Base-by-base conservation (phyloP, 2,888 invertebrate species). In the Tholera decimalis region DNA sequence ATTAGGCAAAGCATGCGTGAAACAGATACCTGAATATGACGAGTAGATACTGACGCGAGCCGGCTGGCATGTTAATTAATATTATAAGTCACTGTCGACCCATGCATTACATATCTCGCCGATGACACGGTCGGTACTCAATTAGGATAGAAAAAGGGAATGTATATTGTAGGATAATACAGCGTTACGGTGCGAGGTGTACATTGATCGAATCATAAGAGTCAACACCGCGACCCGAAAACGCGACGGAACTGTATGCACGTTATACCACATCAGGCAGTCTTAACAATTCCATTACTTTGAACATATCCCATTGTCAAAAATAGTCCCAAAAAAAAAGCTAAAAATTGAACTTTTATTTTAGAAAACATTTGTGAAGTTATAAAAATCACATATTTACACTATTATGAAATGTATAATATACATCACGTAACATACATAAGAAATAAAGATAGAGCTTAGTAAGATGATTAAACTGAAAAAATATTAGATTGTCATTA, bases 381-480 rank as follows among this genome's bases (percentile, higher is more conserved):
- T 90, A 88, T 88, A 91, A 89, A 80, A 91, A 88, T 92, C 88
- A 93, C 92, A 93, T 95, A 95, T 95, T 95, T 94, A 95, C 94
- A 95, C 93, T 93, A 93, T 92, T 93, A 90, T 91, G 85, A 90
- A 94, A 89, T 92, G 92, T 94, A 94, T 93, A 87, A 90, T 92
- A 93, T 69, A 94, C 93, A 94, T 94, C 92, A 93, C 91, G 89
- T 93, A 92, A 87, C 88, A 86, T 91, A 91, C 87, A 88, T 92
- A 91, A 88, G 86, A 88, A 90, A 91, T 91, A 93, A 94, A 93
- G 88, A 93, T 95, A 95, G 95, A 95, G 95, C 95, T 95, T 95
- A 95, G 94, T 95, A 94, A 92, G 92, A 92, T 89, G 92, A 92
- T 85, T 92, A 92, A 93, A 89, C 87, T 90, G 90, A 89, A 88